phyloP scores from a whole-genome alignment of 1,140 invertebrate genomes.

The Caenorhabditis latens region DNA sequence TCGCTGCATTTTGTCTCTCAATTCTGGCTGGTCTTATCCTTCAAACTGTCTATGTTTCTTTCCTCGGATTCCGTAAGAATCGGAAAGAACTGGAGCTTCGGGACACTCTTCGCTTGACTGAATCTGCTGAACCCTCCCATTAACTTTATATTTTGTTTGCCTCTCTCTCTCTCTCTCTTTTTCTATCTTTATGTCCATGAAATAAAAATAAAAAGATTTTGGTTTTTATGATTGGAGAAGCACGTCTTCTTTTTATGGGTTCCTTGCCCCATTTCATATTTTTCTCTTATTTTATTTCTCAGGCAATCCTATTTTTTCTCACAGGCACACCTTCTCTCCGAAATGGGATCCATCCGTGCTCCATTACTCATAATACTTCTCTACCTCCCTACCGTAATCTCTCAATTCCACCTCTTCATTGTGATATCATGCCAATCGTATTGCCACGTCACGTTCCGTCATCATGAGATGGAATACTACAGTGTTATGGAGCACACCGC shows the following conservation, averaged over 20 bases:
- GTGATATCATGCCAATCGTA: constrained; percentile 4
- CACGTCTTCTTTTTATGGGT: background rate
- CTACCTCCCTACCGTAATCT: background rate
- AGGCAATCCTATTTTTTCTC: background rate
- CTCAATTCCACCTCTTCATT: background rate
- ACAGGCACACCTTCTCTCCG: background rate
- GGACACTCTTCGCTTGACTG: background rate
- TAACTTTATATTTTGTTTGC: background rate
- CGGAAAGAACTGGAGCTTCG: background rate
- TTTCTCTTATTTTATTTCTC: background rate
- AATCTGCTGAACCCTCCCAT: background rate
- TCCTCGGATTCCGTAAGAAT: constrained; percentile 27
- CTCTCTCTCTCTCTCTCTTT: background rate
- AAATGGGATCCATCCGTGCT: too few relatives aligned
- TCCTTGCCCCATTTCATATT: background rate
- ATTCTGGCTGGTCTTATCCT: background rate
- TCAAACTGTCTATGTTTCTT: constrained; percentile 14
- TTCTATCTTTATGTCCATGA: background rate
- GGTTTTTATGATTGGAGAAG: background rate
- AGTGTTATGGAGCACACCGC: constrained; percentile 13
- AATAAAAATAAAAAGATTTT: background rate
- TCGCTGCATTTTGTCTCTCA: constrained; percentile 1
- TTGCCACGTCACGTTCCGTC: constrained; percentile 30
- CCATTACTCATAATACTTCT: background rate
- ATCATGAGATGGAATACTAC: constrained; percentile 28